Base-by-base conservation (phyloP, 2,113 vertebrate genomes). In the Caranx melampygus region DNA sequence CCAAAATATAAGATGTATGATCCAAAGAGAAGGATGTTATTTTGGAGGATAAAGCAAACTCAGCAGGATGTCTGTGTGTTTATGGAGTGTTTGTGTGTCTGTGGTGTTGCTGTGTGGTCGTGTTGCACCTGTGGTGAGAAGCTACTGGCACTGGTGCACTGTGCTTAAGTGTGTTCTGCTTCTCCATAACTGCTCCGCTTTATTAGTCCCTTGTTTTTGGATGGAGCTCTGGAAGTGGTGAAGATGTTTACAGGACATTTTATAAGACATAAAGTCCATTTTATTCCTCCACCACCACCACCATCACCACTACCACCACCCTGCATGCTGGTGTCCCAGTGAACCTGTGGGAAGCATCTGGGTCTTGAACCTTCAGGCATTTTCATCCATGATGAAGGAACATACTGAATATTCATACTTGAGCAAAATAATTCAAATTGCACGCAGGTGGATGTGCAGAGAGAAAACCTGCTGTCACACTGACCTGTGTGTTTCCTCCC, bases 401-500 rank as follows among this genome's bases (percentile, higher is more conserved):
- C 31, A 14, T 14, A 31, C 64, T 63, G 16, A 34, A 4, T 49
- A n/a, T n/a, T 34, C 3, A 45, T 65, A 14, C 55, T 34, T 37
- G 21, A 37, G 34, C 15, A 6, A 34, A 34, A 59, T 34, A 16
- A 59, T 59, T 59, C 14, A 7, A 3, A 14, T 34, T 33, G 5
- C 13, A 59, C 5, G 34, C 11, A 26, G 12, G 14, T 1, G 44
- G 49, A 42, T 16, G 9, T 62, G 7, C 45, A 26, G 61, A 45
- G 42, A 66, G 60, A 61, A 63, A 58, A 42, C 3, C 18, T 26
- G 34, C 3, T 49, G 31, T 71, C 79, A 26, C 26, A 26, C 26
- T 26, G 75, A 33, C 92, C 87, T 92, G 91, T 51, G 95, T 96
- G 92, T 96, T 96, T 74, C 95, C 95, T 76, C 95, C 95, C 72